Conservation (phyloP, 2,113 vertebrate genomes). For the Xenotilapia flavipinnis region DNA sequence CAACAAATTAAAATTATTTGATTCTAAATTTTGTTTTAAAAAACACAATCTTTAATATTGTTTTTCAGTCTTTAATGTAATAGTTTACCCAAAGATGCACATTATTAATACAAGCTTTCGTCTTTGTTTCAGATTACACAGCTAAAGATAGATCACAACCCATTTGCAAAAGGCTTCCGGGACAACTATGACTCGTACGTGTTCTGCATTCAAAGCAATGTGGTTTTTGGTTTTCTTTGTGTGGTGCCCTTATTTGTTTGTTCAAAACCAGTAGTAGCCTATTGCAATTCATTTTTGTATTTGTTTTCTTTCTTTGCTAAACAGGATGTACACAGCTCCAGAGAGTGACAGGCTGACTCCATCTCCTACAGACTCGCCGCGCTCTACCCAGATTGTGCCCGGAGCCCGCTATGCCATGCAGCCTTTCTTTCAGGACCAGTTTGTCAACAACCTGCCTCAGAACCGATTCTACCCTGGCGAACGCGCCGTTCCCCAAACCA, state of each 20-base stretch:
- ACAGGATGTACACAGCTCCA: slow-evolving; percentile 98
- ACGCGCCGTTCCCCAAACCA: slow-evolving; percentile 92
- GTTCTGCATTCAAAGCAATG: background rate
- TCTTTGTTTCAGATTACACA: slow-evolving; percentile 85
- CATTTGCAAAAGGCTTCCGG: slow-evolving; percentile 98
- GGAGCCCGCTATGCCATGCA: slow-evolving; percentile 93
- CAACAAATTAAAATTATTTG: background rate
- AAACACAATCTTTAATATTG: background rate
- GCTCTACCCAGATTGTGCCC: slow-evolving; percentile 97
- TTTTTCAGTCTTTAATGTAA: background rate
- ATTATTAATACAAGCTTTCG: background rate
- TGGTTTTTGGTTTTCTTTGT: background rate
- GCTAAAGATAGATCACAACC: slow-evolving; percentile 98
- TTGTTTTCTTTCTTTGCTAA: slow-evolving; percentile 29
- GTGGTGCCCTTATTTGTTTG: background rate
- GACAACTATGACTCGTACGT: slow-evolving; percentile 99
- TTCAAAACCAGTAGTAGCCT: background rate
- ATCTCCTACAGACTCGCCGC: slow-evolving; percentile 97
- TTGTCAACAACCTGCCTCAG: slow-evolving; percentile 96
- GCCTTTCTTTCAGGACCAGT: slow-evolving; percentile 98
- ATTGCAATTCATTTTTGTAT: background rate
- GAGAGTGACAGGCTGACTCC: slow-evolving; percentile 98
- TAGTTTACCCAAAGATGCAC: background rate
- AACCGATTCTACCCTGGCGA: slow-evolving; percentile 92
- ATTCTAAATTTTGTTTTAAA: background rate